These are phyloP conservation scores for Sander lucioperca DNA, from an alignment of 2,113 vertebrate species.

Conservation along the genomic window DNA sequence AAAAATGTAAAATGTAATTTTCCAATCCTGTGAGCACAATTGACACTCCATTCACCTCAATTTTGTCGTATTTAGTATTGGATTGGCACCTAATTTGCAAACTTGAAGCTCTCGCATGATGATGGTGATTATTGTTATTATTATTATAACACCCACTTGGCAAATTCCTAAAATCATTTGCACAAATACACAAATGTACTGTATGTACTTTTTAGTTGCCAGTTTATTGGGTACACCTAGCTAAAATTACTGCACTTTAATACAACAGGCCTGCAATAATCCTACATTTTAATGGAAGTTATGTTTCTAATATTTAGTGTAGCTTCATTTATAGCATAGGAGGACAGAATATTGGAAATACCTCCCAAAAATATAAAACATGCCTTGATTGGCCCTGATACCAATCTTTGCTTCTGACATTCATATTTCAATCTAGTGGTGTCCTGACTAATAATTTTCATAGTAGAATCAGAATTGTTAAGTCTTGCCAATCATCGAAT, in stretches of 20 bases:
- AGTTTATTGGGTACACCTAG: not conserved
- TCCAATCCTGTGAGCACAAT: constrained; percentile 23
- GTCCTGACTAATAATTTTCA: too few relatives aligned
- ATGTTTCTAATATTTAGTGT: not conserved
- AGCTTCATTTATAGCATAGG: not conserved
- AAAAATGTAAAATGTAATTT: constrained; percentile 28
- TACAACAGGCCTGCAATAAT: not conserved
- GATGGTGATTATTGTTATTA: not conserved
- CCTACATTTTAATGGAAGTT: not conserved
- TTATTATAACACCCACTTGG: not conserved
- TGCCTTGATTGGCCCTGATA: not conserved
- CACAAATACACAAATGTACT: not conserved
- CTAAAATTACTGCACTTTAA: not conserved
- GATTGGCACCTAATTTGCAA: constrained; percentile 2
- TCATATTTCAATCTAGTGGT: not conserved
- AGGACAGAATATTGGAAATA: not conserved
- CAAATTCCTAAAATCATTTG: not conserved
- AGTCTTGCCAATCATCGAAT: too few relatives aligned
- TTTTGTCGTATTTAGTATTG: not conserved
- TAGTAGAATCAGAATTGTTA: too few relatives aligned
- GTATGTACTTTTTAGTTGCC: not conserved
- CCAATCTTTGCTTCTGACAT: not conserved
- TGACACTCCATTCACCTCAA: constrained; percentile 21
- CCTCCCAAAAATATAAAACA: not conserved
- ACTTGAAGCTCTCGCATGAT: not conserved